A percentile compares a stretch with the other conserved stretches of the same genome.
Evolutionary conservation across 1,140 invertebrate genomes (phyloP).

Genomic region (Cydia strobilella): DNA sequence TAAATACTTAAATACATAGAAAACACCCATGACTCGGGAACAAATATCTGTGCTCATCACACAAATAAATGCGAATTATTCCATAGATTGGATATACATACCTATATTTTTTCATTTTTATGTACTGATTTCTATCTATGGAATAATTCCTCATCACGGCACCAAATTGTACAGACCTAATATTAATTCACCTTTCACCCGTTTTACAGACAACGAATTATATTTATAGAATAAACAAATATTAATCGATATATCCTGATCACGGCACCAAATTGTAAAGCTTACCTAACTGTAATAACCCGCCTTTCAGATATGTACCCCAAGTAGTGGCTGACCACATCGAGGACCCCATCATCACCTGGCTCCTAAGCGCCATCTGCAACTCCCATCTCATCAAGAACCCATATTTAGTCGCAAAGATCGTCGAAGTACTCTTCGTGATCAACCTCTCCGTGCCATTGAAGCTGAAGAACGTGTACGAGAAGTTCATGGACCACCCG

Average conservation of each 20-base stretch:
- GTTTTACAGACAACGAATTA: no score
- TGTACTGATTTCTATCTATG: no score
- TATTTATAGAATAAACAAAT: no score
- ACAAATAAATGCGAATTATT: no score
- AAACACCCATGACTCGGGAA: no score
- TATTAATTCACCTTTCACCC: no score
- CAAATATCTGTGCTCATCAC: no score
- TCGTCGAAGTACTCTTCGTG: conserved; percentile 96
- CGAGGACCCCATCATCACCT: conserved; percentile 91
- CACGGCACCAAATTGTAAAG: background rate
- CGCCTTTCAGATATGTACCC: conserved; percentile 86
- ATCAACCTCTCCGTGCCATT: conserved; percentile 92
- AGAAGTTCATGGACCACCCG: conserved; percentile 88
- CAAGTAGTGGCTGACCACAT: conserved; percentile 87
- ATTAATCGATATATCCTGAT: background rate
- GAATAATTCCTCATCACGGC: no score
- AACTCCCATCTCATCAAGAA: conserved; percentile 95
- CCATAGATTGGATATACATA: no score
- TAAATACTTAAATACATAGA: no score
- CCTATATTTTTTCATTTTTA: no score
- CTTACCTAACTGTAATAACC: conserved; percentile 1
- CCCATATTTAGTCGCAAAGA: conserved; percentile 97
- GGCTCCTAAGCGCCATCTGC: conserved; percentile 94
- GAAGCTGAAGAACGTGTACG: conserved; percentile 81
- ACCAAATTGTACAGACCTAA: no score